These are phyloP conservation scores for Uloborus diversus DNA, from an alignment of 1,140 invertebrate genomes.

Conservation along the genomic window DNA sequence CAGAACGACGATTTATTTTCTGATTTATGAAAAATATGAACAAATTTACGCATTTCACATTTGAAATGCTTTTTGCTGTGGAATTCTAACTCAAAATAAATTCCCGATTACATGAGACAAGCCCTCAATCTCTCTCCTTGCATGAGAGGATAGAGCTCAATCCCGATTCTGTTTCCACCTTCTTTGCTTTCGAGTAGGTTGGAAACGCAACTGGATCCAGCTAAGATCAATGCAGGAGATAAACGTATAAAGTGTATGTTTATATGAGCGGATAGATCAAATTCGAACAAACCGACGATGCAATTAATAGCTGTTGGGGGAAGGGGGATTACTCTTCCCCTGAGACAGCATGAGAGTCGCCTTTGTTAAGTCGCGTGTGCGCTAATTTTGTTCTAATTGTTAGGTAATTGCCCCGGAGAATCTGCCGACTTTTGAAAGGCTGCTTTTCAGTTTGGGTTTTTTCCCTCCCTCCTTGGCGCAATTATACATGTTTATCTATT, in stretches of 20 bases:
- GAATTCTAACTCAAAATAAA: too few species aligned
- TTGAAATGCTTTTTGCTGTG: too few species aligned
- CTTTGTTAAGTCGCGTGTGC: conserved; percentile 12
- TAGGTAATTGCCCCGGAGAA: conserved; percentile 7
- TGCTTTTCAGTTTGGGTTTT: not conserved
- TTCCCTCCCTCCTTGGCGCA: not conserved
- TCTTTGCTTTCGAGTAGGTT: too few species aligned
- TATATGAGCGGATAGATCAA: conserved; percentile 17
- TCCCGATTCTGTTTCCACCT: too few species aligned
- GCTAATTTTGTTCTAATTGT: conserved; percentile 34
- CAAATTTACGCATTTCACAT: too few species aligned
- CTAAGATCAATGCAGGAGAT: conserved; percentile 7
- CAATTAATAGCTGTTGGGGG: conserved; percentile 15
- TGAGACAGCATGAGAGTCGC: not conserved
- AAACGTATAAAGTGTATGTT: conserved; percentile 3
- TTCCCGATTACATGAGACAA: too few species aligned
- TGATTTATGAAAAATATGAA: too few species aligned
- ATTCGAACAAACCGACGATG: conserved; percentile 25
- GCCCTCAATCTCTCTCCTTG: too few species aligned
- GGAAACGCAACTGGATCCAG: not conserved
- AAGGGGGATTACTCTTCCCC: not conserved
- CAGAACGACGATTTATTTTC: too few species aligned
- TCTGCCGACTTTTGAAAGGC: not conserved
- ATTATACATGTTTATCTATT: conserved; percentile 8
- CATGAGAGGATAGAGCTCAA: too few species aligned